Percentiles rank a stretch among this genome's conserved stretches.
These are phyloP conservation scores for Cassiopea andromeda DNA, from an alignment of 30 jellyfish, hydroid and myxozoan species.

Conservation along the genomic window DNA sequence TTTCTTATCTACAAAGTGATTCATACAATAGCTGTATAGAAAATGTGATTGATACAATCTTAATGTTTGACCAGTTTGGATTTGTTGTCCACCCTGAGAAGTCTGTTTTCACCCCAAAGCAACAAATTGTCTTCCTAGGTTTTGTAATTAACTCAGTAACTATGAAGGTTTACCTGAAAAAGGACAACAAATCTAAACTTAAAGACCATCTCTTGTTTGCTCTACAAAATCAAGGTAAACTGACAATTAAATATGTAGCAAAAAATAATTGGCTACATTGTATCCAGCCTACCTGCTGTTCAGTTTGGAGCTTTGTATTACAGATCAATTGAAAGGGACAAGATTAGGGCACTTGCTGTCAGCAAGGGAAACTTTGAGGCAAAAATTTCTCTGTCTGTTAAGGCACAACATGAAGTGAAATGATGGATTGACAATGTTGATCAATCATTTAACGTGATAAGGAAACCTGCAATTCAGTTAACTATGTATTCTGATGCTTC, in stretches of 20 bases:
- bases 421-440: constrained; percentile 55
- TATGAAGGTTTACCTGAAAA: constrained; percentile 45
- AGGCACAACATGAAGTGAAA: constrained; percentile 26
- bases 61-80: constrained; percentile 30
- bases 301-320: constrained; percentile 26
- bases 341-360: constrained; percentile 3
- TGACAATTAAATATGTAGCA: constrained; percentile 29
- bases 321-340: constrained; percentile 27
- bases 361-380: constrained; percentile 21
- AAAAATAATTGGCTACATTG: constrained; percentile 37
- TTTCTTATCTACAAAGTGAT: not conserved
- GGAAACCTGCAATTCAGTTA: not conserved
- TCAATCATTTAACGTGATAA: constrained; percentile 10
- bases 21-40: constrained; percentile 26
- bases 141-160: constrained; percentile 33
- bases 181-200: not conserved
- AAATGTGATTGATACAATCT: constrained; percentile 16
- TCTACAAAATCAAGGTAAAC: not conserved
- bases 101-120: constrained; percentile 43
- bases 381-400: constrained; percentile 19
- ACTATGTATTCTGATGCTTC: constrained; percentile 46
- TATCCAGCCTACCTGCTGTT: constrained; percentile 71
- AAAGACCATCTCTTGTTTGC: not conserved
- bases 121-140: constrained; percentile 37
- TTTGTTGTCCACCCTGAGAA: constrained; percentile 59